Percentiles rank a stretch among this genome's conserved stretches.
Conservation (phyloP, 1,140 invertebrate species). For the Euura lappo region DNA sequence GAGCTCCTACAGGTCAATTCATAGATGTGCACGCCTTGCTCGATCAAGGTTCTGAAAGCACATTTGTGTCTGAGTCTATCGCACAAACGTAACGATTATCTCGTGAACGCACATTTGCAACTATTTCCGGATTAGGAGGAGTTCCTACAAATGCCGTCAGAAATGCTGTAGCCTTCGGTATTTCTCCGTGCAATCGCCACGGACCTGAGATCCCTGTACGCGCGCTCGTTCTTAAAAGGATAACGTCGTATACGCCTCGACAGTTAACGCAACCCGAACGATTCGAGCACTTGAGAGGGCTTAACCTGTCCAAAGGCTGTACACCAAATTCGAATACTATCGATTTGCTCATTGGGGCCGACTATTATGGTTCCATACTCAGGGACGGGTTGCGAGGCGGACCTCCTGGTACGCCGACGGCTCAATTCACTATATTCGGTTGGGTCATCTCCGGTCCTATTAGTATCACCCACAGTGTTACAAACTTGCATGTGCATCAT, state of each 20-base stretch:
- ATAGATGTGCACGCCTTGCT: no score
- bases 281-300: background rate
- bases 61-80: no score
- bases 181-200: no score
- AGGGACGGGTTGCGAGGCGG: background rate
- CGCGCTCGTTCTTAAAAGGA: no score
- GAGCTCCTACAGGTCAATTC: no score
- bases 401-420: constrained; percentile 9
- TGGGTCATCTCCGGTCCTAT: constrained; percentile 21
- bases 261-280: background rate
- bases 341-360: constrained; percentile 14
- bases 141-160: background rate
- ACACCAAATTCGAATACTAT: background rate
- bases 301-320: background rate
- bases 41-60: no score
- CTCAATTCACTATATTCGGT: constrained; percentile 18
- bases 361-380: constrained; percentile 18
- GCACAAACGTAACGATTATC: no score
- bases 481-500: no score
- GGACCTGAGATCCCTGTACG: no score
- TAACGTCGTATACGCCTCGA: background rate
- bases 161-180: background rate
- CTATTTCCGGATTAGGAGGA: no score
- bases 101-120: no score
- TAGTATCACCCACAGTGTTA: no score